Conservation (phyloP, 2,113 vertebrate genomes). For the Bos indicus region DNA sequence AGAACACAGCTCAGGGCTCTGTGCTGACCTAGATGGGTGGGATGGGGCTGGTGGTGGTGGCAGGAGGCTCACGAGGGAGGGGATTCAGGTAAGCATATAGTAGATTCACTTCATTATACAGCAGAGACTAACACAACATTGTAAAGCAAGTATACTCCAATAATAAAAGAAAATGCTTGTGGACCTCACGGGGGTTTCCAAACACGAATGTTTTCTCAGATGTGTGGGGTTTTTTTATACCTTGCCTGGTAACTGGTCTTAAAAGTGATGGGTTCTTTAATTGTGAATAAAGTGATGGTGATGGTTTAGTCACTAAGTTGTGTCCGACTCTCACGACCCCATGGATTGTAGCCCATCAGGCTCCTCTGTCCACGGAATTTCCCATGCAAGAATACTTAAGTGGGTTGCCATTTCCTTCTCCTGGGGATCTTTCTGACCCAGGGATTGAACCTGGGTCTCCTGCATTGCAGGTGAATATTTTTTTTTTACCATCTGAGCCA, state of each 20-base stretch:
- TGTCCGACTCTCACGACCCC: not conserved
- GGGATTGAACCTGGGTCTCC: not conserved
- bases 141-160: not conserved
- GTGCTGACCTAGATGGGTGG: not conserved
- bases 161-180: not conserved
- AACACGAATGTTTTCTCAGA: not conserved
- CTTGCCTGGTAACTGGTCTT: not conserved
- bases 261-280: not conserved
- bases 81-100: not conserved
- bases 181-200: not conserved
- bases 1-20: not conserved
- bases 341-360: not conserved
- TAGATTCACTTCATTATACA: not conserved
- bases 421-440: not conserved
- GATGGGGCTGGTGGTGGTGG: not conserved
- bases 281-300: not conserved
- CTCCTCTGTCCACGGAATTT: not conserved
- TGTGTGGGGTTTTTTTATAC: not conserved
- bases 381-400: not conserved
- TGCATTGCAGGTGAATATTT: not conserved
- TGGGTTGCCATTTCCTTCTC: not conserved
- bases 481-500: not conserved
- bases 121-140: not conserved
- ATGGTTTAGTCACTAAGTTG: not conserved
- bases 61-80: not conserved